Conservation (phyloP, 2,113 vertebrate genomes). For the Hyperopisus bebe region DNA sequence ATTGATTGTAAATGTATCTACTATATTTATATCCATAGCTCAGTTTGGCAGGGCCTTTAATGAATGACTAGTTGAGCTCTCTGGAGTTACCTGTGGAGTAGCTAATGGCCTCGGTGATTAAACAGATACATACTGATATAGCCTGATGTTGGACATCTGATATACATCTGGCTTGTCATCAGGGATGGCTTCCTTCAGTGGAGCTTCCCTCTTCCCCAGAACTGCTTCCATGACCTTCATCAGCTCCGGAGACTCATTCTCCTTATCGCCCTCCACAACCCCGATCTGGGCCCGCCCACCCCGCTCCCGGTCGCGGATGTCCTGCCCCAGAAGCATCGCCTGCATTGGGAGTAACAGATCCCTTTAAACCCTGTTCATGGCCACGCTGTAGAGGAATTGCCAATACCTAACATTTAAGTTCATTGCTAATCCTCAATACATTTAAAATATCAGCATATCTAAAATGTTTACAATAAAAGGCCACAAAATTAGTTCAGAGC, state of each 20-base stretch:
- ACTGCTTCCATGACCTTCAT: conserved; percentile 74
- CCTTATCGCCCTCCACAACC: conserved; percentile 67
- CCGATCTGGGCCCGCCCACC: conserved; percentile 75
- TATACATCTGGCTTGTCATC: conserved; percentile 55
- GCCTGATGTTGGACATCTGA: conserved; percentile 61
- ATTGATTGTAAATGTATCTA: neutral
- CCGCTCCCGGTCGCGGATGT: conserved; percentile 78
- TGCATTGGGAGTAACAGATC: conserved; percentile 34
- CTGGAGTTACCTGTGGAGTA: neutral
- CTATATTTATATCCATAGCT: neutral
- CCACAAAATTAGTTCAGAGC: neutral
- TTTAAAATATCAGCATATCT: neutral
- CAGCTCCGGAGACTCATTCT: conserved; percentile 63
- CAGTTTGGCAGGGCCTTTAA: neutral
- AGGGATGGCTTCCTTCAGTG: conserved; percentile 52
- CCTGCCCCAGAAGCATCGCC: conserved; percentile 73
- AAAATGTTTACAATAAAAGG: neutral
- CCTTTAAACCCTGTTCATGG: neutral
- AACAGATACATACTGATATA: conserved; percentile 69
- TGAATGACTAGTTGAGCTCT: neutral
- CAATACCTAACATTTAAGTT: neutral
- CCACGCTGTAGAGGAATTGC: neutral
- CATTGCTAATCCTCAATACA: neutral
- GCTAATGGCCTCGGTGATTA: neutral
- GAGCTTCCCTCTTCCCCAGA: conserved; percentile 60